A percentile compares a stretch with the other conserved stretches of the same genome.
Evolutionary conservation across 2,113 vertebrate genomes (phyloP).

Genomic region (Siphamia tubifer): DNA sequence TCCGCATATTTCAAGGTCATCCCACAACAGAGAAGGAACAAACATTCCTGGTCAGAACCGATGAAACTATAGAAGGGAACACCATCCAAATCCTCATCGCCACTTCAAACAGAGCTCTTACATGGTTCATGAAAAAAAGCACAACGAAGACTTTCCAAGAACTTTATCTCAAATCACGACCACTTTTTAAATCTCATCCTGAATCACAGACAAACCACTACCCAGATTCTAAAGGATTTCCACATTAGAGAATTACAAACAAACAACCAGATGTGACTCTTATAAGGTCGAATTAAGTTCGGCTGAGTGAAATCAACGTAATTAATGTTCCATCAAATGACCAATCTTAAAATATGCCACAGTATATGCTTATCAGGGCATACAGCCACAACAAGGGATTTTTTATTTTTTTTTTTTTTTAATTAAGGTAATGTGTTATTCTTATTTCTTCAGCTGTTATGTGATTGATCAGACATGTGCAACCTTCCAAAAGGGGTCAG

Average conservation of each 20-base stretch:
- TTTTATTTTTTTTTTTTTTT: slow-evolving; percentile 3
- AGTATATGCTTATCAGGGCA: slow-evolving; percentile 29
- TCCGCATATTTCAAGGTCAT: slow-evolving; percentile 30
- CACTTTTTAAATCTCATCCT: slow-evolving; percentile 1
- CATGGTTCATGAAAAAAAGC: slow-evolving; percentile 15
- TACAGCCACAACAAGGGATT: neutral
- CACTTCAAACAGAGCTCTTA: slow-evolving; percentile 17
- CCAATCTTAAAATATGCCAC: slow-evolving; percentile 21
- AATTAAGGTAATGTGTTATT: slow-evolving; percentile 39
- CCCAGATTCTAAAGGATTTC: slow-evolving; percentile 28
- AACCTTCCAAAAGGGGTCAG: slow-evolving; percentile 70
- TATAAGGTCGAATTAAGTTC: slow-evolving; percentile 6
- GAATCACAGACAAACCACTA: slow-evolving; percentile 6
- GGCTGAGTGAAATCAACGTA: slow-evolving; percentile 24
- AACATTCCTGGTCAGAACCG: neutral
- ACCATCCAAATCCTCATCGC: slow-evolving; percentile 8
- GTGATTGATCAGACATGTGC: slow-evolving; percentile 56
- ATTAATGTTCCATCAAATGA: slow-evolving; percentile 7
- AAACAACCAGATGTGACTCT: slow-evolving; percentile 24
- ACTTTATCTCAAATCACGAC: slow-evolving; percentile 27
- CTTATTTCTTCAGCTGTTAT: slow-evolving; percentile 30
- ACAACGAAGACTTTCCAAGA: slow-evolving; percentile 9
- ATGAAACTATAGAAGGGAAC: neutral
- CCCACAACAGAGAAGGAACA: slow-evolving; percentile 11
- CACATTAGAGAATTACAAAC: slow-evolving; percentile 24